phyloP scores from a whole-genome alignment of 2,113 vertebrate genomes.

The Pomatorhinus ruficollis region DNA sequence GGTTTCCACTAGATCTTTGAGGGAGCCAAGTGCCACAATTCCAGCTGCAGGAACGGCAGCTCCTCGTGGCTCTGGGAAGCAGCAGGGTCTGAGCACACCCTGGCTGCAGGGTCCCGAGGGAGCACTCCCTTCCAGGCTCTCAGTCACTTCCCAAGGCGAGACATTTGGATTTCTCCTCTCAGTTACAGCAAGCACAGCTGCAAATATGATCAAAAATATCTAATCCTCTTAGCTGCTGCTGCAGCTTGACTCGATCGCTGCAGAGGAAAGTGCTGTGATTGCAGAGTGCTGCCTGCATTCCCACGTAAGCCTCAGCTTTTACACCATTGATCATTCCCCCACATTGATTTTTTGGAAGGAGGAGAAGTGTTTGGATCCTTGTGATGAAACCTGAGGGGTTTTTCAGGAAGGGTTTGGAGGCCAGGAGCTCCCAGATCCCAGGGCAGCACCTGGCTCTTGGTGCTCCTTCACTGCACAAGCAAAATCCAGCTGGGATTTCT shows the following conservation, averaged over 20 bases:
- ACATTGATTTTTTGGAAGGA: background rate
- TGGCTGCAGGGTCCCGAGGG: background rate
- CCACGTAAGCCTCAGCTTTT: background rate
- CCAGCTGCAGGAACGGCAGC: background rate
- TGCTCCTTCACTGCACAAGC: background rate
- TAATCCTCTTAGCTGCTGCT: constrained; percentile 60
- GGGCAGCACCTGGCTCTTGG: background rate
- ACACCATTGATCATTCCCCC: background rate
- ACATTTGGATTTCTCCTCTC: constrained; percentile 3
- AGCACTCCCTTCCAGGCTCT: background rate
- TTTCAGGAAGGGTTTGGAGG: background rate
- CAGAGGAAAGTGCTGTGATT: background rate
- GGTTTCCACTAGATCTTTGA: background rate
- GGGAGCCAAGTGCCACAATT: background rate
- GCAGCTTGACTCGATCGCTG: background rate
- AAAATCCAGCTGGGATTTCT: background rate
- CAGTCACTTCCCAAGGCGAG: background rate
- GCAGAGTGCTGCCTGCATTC: background rate
- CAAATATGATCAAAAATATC: constrained; percentile 35
- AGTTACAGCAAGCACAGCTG: background rate
- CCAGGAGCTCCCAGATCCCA: background rate
- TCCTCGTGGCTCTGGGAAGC: background rate
- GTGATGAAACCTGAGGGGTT: background rate
- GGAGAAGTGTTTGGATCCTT: background rate
- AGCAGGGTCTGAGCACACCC: background rate